These are phyloP conservation scores for Tubulanus polymorphus DNA, from an alignment of 2,888 invertebrate species.

Conservation along the genomic window DNA sequence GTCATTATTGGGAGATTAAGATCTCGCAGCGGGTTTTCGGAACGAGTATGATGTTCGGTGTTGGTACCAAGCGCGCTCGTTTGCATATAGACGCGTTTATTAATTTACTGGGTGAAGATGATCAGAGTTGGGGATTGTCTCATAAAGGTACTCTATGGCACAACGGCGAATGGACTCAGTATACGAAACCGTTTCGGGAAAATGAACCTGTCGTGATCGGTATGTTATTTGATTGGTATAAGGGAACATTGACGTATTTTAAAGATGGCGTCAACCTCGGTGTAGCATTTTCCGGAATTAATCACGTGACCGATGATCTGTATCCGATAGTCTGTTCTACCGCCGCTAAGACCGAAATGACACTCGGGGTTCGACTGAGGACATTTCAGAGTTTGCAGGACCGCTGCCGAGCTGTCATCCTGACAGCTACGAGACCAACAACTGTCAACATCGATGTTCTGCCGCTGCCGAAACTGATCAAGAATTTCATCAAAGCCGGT, in stretches of 20 bases:
- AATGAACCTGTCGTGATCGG: slow-evolving; percentile 68
- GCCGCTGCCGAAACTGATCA: slow-evolving; percentile 61
- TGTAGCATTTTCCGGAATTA: slow-evolving; percentile 66
- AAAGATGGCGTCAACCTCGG: slow-evolving; percentile 68
- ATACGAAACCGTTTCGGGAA: slow-evolving; percentile 67
- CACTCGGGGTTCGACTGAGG: slow-evolving; percentile 60
- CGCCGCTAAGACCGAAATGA: slow-evolving; percentile 72
- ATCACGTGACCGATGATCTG: slow-evolving; percentile 60
- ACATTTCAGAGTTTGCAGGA: slow-evolving; percentile 68
- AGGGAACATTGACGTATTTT: slow-evolving; percentile 68
- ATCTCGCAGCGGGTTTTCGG: slow-evolving; percentile 66
- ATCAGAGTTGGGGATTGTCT: slow-evolving; percentile 67
- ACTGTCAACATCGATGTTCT: slow-evolving; percentile 59
- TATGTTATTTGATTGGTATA: slow-evolving; percentile 63
- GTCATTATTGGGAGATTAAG: slow-evolving; percentile 65
- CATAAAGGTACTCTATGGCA: slow-evolving; percentile 72
- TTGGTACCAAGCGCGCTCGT: slow-evolving; percentile 60
- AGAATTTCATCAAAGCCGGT: slow-evolving; percentile 60
- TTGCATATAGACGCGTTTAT: slow-evolving; percentile 67
- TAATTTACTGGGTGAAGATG: slow-evolving; percentile 69
- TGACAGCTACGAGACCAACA: slow-evolving; percentile 58
- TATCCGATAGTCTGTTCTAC: slow-evolving; percentile 70
- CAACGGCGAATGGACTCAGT: slow-evolving; percentile 62
- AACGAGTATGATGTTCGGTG: slow-evolving; percentile 73
- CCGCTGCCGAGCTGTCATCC: slow-evolving; percentile 57